Percentiles rank a stretch among this genome's conserved stretches.
phyloP scores from a whole-genome alignment of 2,888 invertebrate genomes.

The Criorhina ranunculi region DNA sequence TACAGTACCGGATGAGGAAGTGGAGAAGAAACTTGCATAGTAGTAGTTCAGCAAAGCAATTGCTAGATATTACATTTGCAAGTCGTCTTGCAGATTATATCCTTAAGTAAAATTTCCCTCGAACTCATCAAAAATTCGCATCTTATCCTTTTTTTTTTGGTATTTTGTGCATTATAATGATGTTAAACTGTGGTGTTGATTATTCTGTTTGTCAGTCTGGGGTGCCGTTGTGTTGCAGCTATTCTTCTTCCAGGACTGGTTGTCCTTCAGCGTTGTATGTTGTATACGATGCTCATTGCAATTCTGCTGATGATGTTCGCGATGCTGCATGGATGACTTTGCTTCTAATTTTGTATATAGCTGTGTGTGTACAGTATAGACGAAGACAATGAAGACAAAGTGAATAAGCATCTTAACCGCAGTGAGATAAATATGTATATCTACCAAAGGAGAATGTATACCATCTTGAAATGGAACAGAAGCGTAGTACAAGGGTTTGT shows the following conservation, averaged over 20 bases:
- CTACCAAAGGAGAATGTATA: not conserved
- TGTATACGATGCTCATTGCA: conserved; percentile 61
- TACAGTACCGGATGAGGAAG: conserved; percentile 38
- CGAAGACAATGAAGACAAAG: conserved; percentile 69
- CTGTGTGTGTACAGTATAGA: conserved; percentile 10
- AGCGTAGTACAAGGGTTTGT: conserved; percentile 13
- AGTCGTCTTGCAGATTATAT: conserved; percentile 76
- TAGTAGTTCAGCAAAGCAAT: conserved; percentile 57
- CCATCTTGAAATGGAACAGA: conserved; percentile 9
- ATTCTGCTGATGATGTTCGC: conserved; percentile 64
- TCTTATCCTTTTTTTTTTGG: conserved; percentile 74
- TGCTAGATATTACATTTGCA: conserved; percentile 76
- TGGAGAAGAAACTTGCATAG: not conserved
- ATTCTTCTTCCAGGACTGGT: conserved; percentile 34
- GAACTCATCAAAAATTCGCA: conserved; percentile 76
- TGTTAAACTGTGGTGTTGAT: conserved; percentile 76
- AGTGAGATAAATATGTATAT: conserved; percentile 59
- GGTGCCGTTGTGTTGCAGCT: conserved; percentile 31
- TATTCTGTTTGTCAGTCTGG: conserved; percentile 72
- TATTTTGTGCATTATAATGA: conserved; percentile 76
- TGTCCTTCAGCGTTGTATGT: conserved; percentile 41
- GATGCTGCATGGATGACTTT: conserved; percentile 71
- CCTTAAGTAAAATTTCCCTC: conserved; percentile 74
- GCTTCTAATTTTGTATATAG: conserved; percentile 60
- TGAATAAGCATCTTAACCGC: conserved; percentile 74